phyloP scores from a whole-genome alignment of 2,113 vertebrate genomes.

The Psammodynastes pulverulentus region DNA sequence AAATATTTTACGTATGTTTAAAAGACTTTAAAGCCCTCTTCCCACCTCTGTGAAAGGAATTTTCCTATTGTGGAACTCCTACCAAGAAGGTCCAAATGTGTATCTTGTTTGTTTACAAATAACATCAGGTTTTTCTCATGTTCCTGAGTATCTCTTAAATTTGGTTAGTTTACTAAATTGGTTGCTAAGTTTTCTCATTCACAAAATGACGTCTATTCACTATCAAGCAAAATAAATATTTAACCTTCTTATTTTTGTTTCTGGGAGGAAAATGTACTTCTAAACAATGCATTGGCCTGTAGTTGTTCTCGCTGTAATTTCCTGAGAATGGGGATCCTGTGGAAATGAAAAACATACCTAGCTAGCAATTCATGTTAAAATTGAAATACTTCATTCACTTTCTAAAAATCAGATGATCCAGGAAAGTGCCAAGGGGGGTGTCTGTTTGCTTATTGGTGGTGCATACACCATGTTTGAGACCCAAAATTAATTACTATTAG shows the following conservation, averaged over 20 bases:
- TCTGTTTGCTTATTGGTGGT: background rate
- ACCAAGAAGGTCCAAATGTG: background rate
- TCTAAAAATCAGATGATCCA: background rate
- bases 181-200: background rate
- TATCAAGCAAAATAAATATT: too few species aligned
- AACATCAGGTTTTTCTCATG: background rate
- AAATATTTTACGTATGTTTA: background rate
- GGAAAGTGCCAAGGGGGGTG: background rate
- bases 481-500: background rate
- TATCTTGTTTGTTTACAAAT: background rate
- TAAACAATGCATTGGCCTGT: background rate
- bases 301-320: background rate
- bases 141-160: background rate
- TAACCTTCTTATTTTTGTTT: too few species aligned
- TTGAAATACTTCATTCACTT: background rate
- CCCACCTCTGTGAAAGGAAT: background rate
- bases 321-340: background rate
- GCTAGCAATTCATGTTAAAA: background rate
- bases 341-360: background rate
- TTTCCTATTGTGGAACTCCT: background rate
- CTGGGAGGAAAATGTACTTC: too few species aligned
- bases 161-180: background rate
- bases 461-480: background rate
- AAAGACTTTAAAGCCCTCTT: background rate
- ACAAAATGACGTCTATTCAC: background rate